Evolutionary conservation across 1,140 invertebrate species (phyloP), one percentile per base, ranked within the genome.

Genomic region (Platyscapa corneri): DNA sequence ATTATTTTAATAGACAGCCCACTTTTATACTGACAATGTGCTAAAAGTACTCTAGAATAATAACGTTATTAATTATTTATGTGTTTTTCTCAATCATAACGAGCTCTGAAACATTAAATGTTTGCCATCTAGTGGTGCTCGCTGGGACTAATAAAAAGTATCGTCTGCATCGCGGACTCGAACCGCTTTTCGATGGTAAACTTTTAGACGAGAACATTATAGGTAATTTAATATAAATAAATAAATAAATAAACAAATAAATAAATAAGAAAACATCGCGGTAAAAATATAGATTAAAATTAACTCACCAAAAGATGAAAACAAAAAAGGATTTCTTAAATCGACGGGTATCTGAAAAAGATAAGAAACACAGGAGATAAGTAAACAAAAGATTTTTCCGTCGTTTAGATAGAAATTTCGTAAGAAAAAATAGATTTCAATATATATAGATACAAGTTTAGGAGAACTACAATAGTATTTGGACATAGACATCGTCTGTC

Each of bases 311-410:
- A 64, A 72, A 60, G 39, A 81, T 49, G 49, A 67, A 86, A 60
- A 76, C 27, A 77, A 42, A 67, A 65, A 46, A 46, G 34, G 27
- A 72, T 30, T 27, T 64, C 27, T n/a, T 42, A 64, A 46, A 30
- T n/a, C 3, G 6, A 72, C n/a, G 20, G 76, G 27, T 46, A 74
- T 85, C 83, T 72, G 86, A 76, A 87, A 82, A 81, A 88, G 87
- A 89, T 78, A 65, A 89, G 72, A 72, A 82, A 86, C 42, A 37
- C 30, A 80, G 81, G 79, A 87, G 80, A 30, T 30, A 49, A 88
- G 87, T 86, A 86, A 86, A 88, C 67, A 42, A 84, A 82, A 23
- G 56, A 60, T 27, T 60, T 60, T 60, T 60, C 20, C 10, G 76
- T 87, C 80, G 65, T 79, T 20, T 27, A 60, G 0, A 67, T 34